phyloP scores from a whole-genome alignment of 2,888 invertebrate species.

The Axea sp. region DNA sequence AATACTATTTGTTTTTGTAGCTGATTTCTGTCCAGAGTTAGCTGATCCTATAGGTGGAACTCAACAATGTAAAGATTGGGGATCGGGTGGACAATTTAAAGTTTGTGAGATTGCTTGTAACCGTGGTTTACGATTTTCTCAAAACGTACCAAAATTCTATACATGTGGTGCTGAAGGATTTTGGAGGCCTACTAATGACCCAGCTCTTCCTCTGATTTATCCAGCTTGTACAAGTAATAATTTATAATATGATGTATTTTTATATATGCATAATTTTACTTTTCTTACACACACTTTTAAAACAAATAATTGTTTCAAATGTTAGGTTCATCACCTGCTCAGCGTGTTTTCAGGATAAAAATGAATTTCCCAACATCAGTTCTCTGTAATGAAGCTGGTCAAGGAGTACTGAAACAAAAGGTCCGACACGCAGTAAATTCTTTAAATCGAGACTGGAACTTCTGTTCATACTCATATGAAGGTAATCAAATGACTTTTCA shows the following conservation, averaged over 20 bases:
- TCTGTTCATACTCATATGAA: slow-evolving; percentile 94
- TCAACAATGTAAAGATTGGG: slow-evolving; percentile 97
- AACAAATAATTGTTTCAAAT: too few species aligned
- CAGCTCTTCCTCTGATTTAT: slow-evolving; percentile 89
- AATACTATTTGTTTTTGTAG: slow-evolving; percentile 81
- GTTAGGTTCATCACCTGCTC: slow-evolving; percentile 94
- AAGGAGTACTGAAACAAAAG: slow-evolving; percentile 93
- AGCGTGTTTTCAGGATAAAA: slow-evolving; percentile 94
- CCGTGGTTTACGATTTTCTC: slow-evolving; percentile 92
- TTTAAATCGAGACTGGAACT: slow-evolving; percentile 96
- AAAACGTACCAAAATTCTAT: slow-evolving; percentile 96
- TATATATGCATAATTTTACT: too few species aligned
- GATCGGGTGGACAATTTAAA: slow-evolving; percentile 96
- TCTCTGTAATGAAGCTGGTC: slow-evolving; percentile 96
- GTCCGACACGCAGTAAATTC: slow-evolving; percentile 93
- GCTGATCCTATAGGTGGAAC: slow-evolving; percentile 94
- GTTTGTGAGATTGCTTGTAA: slow-evolving; percentile 95
- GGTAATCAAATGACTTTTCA: too few species aligned
- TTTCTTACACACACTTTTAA: too few species aligned
- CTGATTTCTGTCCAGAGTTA: slow-evolving; percentile 94
- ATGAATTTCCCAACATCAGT: slow-evolving; percentile 98
- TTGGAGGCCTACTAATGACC: slow-evolving; percentile 94
- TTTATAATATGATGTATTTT: too few species aligned
- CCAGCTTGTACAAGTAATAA: slow-evolving; percentile 93
- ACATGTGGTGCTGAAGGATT: slow-evolving; percentile 99